A percentile compares a stretch with the other conserved stretches of the same genome.
Evolutionary conservation across 2,113 vertebrate genomes (phyloP).

Genomic region (Myxocyprinus asiaticus): DNA sequence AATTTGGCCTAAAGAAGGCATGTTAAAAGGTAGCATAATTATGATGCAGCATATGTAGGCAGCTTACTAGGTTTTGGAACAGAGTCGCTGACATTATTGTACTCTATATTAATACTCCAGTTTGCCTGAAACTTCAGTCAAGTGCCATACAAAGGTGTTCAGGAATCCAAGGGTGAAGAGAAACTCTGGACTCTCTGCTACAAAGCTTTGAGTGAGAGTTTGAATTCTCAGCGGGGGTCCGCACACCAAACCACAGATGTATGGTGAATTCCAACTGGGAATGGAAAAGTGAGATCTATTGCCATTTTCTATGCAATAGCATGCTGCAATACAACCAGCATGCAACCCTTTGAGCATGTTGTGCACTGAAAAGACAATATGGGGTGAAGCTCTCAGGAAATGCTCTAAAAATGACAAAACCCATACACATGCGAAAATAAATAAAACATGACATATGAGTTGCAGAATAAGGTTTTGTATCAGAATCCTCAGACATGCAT

Average conservation of each 20-base stretch:
- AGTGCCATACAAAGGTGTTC: background rate
- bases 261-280: constrained; percentile 9
- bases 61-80: no score
- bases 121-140: no score
- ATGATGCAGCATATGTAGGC: no score
- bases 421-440: background rate
- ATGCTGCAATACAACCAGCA: background rate
- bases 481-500: no score
- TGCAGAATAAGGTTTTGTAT: background rate
- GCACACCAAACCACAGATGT: background rate
- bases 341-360: background rate
- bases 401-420: background rate
- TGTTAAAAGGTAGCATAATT: no score
- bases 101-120: no score
- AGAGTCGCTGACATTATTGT: no score
- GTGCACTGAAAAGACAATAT: background rate
- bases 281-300: background rate
- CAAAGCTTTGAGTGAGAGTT: background rate
- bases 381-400: constrained; percentile 7
- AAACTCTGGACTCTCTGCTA: background rate
- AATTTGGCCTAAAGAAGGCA: no score
- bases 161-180: background rate
- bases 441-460: background rate
- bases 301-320: constrained; percentile 17
- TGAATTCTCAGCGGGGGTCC: constrained; percentile 8